Base-by-base conservation (phyloP, 2,888 invertebrate species). In the Diloba caeruleocephala region DNA sequence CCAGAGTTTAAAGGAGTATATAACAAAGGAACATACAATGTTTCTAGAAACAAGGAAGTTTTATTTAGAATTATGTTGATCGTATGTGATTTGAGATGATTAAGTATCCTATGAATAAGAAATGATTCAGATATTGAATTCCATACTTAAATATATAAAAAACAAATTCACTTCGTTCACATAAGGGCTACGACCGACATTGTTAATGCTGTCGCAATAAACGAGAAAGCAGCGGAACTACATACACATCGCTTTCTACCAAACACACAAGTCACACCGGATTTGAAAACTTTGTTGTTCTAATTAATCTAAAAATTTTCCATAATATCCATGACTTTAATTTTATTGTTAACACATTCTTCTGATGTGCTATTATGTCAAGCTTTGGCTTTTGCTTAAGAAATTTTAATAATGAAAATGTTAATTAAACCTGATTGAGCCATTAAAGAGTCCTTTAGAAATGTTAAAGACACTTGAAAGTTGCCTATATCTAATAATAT, bases 191-290 rank as follows among this genome's bases (percentile, higher is more conserved):
- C 19, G 49, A 25, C 34, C 25, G 48, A 46, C 50, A 45, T 53
- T 9, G 28, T 13, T 41, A 53, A 14, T 29, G 41, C 31, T 58
- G 58, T 54, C 50, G 46, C 43, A 62, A 53, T 48, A 48, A 49
- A 49, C 38, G 68, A 64, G 70, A 70, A 70, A 70, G 70, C 69
- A 43, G 39, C 50, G 49, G 43, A 57, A 57, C 50, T 53, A 61
- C 51, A 53, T 43, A 17, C 56, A 17, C 56, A 52, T 60, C 48
- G 55, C 70, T 70, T 70, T 70, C 70, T 70, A 71, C 50, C 50
- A 54, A 58, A 63, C 63, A 56, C 54, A 64, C 71, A 57, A 60
- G 72, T 64, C 38, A 68, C 42, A 68, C 72, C 69, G 69, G 72
- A 68, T 68, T 64, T 68, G 6, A 45, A 51, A 42, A 49, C 32